Evolutionary conservation across 2,113 vertebrate genomes (phyloP).

Genomic region (Porphyrio hochstetteri): DNA sequence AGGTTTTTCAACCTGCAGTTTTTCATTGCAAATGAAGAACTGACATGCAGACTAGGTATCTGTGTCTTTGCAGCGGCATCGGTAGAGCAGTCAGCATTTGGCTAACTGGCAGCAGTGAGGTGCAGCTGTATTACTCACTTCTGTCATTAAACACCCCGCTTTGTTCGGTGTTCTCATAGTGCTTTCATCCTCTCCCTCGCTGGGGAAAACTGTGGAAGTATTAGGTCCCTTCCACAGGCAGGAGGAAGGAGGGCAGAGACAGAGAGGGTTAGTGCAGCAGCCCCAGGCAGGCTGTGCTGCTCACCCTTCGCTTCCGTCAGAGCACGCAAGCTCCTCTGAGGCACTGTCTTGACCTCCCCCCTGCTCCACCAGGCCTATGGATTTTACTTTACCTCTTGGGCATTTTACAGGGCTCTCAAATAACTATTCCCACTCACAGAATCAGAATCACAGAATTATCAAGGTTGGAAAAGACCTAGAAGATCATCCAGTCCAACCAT

Average conservation of each 20-base stretch:
- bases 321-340: rapidly evolving
- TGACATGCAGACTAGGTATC: rapidly evolving
- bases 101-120: neutral
- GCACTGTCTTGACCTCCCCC: neutral
- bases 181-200: neutral
- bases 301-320: neutral
- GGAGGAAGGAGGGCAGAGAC: neutral
- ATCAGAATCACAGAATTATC: no score
- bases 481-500: no score
- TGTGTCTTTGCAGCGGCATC: rapidly evolving
- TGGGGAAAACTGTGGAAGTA: neutral
- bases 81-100: neutral
- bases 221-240: neutral
- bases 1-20: neutral
- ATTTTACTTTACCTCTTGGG: neutral
- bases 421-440: neutral
- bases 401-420: neutral
- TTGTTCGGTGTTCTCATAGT: neutral
- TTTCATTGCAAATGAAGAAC: neutral
- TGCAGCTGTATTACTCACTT: neutral
- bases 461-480: no score
- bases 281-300: rapidly evolving
- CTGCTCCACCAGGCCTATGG: neutral
- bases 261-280: neutral
- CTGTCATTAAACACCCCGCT: neutral